Base-by-base conservation (phyloP, 2,888 invertebrate species). In the Cheilosia urbana region DNA sequence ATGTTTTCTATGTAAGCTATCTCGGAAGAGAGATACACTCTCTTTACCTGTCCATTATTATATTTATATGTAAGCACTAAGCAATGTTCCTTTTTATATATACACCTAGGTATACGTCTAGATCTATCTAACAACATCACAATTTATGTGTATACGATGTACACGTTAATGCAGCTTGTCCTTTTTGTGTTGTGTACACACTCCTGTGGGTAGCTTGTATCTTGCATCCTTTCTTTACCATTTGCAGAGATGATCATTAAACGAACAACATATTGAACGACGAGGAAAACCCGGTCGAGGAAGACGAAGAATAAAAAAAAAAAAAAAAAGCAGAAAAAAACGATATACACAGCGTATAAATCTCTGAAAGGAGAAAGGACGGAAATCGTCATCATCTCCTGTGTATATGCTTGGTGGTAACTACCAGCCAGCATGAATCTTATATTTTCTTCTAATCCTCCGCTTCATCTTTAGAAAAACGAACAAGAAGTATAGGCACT, bases 391-490 rank as follows among this genome's bases (percentile, higher is more conserved):
- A 42, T 78, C 72, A 57, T 57, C 72, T 42, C 58, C 76, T 49
- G 65, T 57, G 3, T 21, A 42, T 49, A 49, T 69, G 57, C 55
- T 55, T 42, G 57, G 69, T 45, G 57, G 69, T 85, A 71, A 63
- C 68, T 81, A 57, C 69, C 55, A 79, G 51, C 65, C 37, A 76
- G 53, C 71, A 75, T 79, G 84, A 75, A 75, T 79, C 79, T 84
- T 84, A 84, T 80, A 79, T 85, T 85, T 85, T 80, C 71, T 80
- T 80, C 80, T 85, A 85, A 85, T 85, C 80, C 80, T 71, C 66
- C 57, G 63, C 80, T 81, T 76, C 71, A 72, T 81, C 75, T 66
- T 80, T 60, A 53, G 66, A 62, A 76, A 63, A 51, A 21, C 49
- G 60, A 75, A 69, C 51, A 65, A 37, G 42, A 60, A 42, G 24